Evolutionary conservation across 2,797 vertebrate species (phyloP), one percentile per base, ranked within the genome.

Genomic region (Macrochelys suwanniensis): DNA sequence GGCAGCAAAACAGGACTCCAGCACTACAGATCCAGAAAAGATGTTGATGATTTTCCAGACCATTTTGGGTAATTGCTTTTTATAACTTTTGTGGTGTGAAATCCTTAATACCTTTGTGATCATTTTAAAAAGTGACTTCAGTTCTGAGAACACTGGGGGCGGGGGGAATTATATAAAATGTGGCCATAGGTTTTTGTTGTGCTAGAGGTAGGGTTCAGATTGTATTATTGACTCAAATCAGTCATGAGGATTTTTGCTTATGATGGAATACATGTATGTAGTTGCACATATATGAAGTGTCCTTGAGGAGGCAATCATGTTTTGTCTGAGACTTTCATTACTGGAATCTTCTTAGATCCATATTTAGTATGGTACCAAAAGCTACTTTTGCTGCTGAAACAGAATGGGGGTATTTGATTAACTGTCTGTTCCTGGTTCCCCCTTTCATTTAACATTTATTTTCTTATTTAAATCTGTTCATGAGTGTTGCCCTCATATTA

Each of bases 381-480:
- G 71, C 95, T 96, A 89, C 94, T 95, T 95, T 97, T 94, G 89
- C 93, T 89, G 80, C 92, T 93, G 89, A 76, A 91, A 93, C 93
- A 96, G 85, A 97, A 97, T 96, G 91, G 94, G 93, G 94, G 88
- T 92, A 94, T 93, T 95, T 86, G 94, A 96, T 89, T 90, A 90
- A 91, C 94, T 95, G 31, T 89, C 11, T 56, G n/a, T 49, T 82
- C 17, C 25, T 82, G 56, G 82, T 78, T 95, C 89, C 80, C 68
- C 9, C 84, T 88, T 96, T 96, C 89, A 96, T 96, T 95, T 92
- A 97, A 92, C 96, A 97, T 95, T 96, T 96, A 97, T 94, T 96
- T 97, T 95, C 80, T 80, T 96, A 94, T 95, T 96, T 95, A 92
- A 94, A 96, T 96, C 65, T 93, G 95, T 96, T 96, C 92, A 97